A percentile compares a stretch with the other conserved stretches of the same genome.
Evolutionary conservation across 2,797 vertebrate species (phyloP).

Genomic region (Ciconia nigra): DNA sequence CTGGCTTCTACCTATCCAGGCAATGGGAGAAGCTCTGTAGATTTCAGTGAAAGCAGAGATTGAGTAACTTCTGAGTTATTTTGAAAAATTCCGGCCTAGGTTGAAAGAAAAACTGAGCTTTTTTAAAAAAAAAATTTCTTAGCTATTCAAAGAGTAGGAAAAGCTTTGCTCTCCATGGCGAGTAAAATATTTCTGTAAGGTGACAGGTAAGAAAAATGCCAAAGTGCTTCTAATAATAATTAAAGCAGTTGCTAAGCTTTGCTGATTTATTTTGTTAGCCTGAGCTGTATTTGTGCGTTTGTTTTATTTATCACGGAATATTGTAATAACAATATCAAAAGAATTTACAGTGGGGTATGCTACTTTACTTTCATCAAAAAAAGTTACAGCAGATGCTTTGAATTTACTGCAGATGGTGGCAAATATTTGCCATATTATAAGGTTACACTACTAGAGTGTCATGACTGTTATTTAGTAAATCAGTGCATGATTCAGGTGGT

Average conservation of each 20-base stretch:
- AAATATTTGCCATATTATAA: constrained; percentile 67
- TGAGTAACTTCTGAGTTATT: not conserved
- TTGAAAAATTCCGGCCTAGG: not conserved
- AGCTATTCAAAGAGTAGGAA: not conserved
- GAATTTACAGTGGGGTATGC: constrained; percentile 59
- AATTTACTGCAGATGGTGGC: constrained; percentile 74
- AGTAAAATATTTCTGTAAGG: not conserved
- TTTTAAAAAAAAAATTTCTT: not conserved
- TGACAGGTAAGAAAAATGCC: constrained; percentile 17
- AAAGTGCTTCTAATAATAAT: constrained; percentile 43
- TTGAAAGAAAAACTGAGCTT: not conserved
- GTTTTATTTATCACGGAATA: constrained; percentile 52
- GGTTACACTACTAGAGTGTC: constrained; percentile 37
- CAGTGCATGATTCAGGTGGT: constrained; percentile 26
- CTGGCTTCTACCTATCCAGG: not conserved
- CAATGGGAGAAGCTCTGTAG: not conserved
- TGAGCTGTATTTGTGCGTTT: not conserved
- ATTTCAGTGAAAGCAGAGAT: not conserved
- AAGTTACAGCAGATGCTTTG: constrained; percentile 71
- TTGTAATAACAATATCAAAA: constrained; percentile 73
- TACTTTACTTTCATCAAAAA: constrained; percentile 56
- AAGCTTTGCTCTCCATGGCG: not conserved
- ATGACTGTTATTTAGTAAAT: constrained; percentile 43
- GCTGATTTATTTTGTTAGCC: constrained; percentile 25
- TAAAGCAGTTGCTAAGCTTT: constrained; percentile 1